phyloP scores from a whole-genome alignment of 2,113 vertebrate genomes.

The Amia ocellicauda region DNA sequence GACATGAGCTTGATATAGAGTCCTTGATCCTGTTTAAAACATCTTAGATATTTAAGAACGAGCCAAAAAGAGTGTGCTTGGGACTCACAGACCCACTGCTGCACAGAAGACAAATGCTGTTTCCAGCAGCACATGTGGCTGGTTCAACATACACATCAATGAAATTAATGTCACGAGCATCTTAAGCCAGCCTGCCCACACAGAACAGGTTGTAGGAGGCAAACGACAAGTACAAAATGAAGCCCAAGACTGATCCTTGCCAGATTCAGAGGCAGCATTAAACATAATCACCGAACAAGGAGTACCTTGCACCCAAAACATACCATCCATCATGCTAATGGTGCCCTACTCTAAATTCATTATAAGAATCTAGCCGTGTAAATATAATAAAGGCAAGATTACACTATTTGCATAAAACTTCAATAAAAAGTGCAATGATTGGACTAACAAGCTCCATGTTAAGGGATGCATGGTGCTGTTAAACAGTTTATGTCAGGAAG shows the following conservation, averaged over 20 bases:
- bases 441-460: conserved; percentile 66
- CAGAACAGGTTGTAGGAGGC: conserved; percentile 37
- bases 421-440: conserved; percentile 62
- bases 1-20: no score
- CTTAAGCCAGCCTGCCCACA: conserved; percentile 41
- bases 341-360: conserved; percentile 45
- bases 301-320: conserved; percentile 37
- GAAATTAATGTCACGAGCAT: conserved; percentile 54
- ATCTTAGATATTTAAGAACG: no score
- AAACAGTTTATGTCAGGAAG: conserved; percentile 69
- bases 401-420: conserved; percentile 64
- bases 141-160: conserved; percentile 24
- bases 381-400: conserved; percentile 64
- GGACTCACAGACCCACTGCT: no score
- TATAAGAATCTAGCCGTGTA: conserved; percentile 54
- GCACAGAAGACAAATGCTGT: no score
- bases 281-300: conserved; percentile 44
- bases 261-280: conserved; percentile 41
- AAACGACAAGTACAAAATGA: conserved; percentile 46
- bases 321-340: conserved; percentile 43
- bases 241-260: conserved; percentile 38
- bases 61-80: background rate
- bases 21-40: no score
- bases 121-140: conserved; percentile 31
- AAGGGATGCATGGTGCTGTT: conserved; percentile 62